Conservation (phyloP, 2,797 vertebrate species). For the Cottoperca gobio region DNA sequence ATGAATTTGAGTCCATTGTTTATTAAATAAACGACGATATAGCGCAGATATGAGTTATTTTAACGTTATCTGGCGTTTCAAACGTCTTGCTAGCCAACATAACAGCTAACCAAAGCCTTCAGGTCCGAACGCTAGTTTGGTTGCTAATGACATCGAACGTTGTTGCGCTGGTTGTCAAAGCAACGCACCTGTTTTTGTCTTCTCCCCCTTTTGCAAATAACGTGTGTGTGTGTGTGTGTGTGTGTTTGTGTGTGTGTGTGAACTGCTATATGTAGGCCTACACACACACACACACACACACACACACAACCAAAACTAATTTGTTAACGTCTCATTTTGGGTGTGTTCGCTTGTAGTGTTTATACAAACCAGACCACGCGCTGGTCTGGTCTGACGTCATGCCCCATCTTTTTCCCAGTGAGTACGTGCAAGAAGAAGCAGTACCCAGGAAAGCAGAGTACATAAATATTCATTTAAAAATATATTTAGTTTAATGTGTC, state of each 20-base stretch:
- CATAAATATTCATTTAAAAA: background rate
- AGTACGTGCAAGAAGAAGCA: constrained; percentile 9
- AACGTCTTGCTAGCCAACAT: background rate
- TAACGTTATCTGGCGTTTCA: background rate
- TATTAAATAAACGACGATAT: background rate
- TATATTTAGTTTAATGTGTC: constrained; percentile 10
- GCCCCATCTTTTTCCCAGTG: background rate
- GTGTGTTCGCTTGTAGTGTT: constrained; percentile 19
- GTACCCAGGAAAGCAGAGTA: background rate
- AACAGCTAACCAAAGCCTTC: background rate
- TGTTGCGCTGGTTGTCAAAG: constrained; percentile 31
- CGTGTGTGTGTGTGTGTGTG: too few species aligned
- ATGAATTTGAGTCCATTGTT: constrained; percentile 85
- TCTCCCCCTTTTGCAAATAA: background rate
- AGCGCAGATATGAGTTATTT: fast-evolving
- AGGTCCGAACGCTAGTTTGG: background rate
- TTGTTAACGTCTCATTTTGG: background rate
- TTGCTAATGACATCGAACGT: constrained; percentile 54
- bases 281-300: too few species aligned
- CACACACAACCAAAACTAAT: background rate
- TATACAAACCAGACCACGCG: constrained; percentile 10
- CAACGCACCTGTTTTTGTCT: background rate
- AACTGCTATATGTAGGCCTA: too few species aligned
- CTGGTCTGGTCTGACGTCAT: constrained; percentile 37
- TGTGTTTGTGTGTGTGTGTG: too few species aligned